Conservation (phyloP, 2,888 invertebrate species). For the Odontocerum albicorne region DNA sequence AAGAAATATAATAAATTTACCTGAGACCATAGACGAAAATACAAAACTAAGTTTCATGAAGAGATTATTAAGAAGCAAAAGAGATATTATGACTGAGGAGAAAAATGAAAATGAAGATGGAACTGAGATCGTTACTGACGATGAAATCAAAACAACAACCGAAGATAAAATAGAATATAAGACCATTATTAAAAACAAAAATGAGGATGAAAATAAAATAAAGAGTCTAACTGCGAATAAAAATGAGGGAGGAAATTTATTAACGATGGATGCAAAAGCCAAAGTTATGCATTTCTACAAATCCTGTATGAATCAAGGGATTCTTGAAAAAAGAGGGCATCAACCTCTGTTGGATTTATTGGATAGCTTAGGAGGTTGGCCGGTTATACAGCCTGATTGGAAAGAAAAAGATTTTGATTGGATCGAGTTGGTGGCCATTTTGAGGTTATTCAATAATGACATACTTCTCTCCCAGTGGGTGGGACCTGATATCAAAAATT, state of each 20-base stretch:
- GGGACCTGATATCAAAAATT: conserved; percentile 91
- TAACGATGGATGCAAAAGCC: conserved; percentile 61
- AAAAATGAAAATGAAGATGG: background rate
- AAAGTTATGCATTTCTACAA: conserved; percentile 84
- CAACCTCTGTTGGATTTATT: conserved; percentile 71
- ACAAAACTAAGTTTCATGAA: background rate
- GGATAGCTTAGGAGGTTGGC: conserved; percentile 85
- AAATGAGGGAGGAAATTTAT: too few species aligned
- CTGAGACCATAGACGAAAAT: background rate
- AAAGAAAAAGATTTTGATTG: conserved; percentile 66
- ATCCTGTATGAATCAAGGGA: conserved; percentile 83
- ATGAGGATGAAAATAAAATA: conserved; percentile 4
- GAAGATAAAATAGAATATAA: background rate
- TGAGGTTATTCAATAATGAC: conserved; percentile 82
- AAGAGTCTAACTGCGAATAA: too few species aligned
- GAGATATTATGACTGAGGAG: background rate
- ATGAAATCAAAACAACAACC: background rate
- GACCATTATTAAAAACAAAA: background rate
- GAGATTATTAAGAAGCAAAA: background rate
- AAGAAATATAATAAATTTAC: background rate
- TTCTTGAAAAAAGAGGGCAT: conserved; percentile 70
- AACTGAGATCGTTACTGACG: background rate
- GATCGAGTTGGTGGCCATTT: conserved; percentile 70
- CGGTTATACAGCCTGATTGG: conserved; percentile 72
- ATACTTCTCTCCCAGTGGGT: conserved; percentile 86